phyloP scores from a whole-genome alignment of 2,113 vertebrate species.

The Pao palembangensis region DNA sequence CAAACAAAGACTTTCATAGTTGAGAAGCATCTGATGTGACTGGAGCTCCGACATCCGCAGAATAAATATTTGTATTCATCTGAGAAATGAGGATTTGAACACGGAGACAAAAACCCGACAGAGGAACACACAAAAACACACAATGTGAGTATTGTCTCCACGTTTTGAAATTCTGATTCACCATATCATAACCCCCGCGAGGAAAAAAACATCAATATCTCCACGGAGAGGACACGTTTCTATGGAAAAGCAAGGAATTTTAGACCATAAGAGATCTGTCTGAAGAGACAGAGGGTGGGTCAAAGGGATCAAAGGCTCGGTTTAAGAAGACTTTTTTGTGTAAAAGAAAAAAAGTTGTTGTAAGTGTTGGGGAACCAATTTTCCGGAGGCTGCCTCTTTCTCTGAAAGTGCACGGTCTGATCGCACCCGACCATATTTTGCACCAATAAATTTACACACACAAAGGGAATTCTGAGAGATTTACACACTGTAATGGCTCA shows the following conservation, averaged over 20 bases:
- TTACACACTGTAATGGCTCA: too few relatives aligned
- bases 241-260: conserved; percentile 99
- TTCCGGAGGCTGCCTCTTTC: conserved; percentile 69
- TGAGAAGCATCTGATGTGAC: conserved; percentile 85
- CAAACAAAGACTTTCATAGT: conserved; percentile 83
- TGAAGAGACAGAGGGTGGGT: conserved; percentile 60
- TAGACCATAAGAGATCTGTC: conserved; percentile 89
- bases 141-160: conserved; percentile 90
- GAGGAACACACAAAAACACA: conserved; percentile 58
- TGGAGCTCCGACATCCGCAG: conserved; percentile 81
- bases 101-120: conserved; percentile 71
- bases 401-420: conserved; percentile 66
- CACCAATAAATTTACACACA: background rate
- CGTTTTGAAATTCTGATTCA: conserved; percentile 94
- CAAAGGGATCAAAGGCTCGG: conserved; percentile 93
- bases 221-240: conserved; percentile 95
- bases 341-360: conserved; percentile 85
- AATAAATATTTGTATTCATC: conserved; percentile 94
- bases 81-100: conserved; percentile 77
- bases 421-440: background rate
- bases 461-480: too few relatives aligned
- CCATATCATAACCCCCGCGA: conserved; percentile 99
- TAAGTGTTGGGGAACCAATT: conserved; percentile 78
- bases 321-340: conserved; percentile 77
- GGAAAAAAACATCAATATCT: conserved; percentile 99